Evolutionary conservation across 2,888 invertebrate genomes (phyloP).

Genomic region (Andrena minutula): DNA sequence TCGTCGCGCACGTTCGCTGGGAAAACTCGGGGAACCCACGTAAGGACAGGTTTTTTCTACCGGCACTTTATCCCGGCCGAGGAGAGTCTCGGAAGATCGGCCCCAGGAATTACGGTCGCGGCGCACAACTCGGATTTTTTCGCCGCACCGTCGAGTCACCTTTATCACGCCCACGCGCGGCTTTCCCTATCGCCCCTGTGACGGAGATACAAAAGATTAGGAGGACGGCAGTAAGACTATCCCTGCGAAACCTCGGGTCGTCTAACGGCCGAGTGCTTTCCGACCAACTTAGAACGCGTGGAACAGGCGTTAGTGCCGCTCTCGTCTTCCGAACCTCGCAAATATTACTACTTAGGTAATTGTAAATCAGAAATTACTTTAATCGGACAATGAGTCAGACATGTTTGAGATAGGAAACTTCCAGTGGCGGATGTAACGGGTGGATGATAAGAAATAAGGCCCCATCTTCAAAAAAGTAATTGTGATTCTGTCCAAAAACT

Average conservation of each 20-base stretch:
- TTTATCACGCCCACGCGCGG: conserved; percentile 38
- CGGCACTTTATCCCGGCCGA: conserved; percentile 31
- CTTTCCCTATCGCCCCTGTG: conserved; percentile 6
- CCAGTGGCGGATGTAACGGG: too few species aligned
- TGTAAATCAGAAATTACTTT: too few species aligned
- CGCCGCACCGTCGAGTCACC: conserved; percentile 16
- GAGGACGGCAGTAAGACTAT: neutral
- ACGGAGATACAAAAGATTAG: neutral
- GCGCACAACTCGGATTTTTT: neutral
- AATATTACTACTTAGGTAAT: too few species aligned
- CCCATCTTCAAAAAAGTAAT: too few species aligned
- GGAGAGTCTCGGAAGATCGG: conserved; percentile 29
- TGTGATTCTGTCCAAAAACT: too few species aligned
- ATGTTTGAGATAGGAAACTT: too few species aligned
- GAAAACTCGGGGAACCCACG: conserved; percentile 25
- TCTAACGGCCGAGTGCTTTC: neutral
- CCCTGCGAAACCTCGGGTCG: neutral
- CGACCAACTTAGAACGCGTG: neutral
- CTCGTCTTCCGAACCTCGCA: too few species aligned
- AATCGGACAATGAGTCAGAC: too few species aligned
- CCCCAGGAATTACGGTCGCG: conserved; percentile 19
- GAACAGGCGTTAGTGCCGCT: too few species aligned
- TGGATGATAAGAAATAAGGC: too few species aligned
- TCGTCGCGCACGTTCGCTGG: conserved; percentile 16
- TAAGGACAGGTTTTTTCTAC: conserved; percentile 31